Conservation (phyloP, 2,888 invertebrate species). For the Cynaeus angustus region DNA sequence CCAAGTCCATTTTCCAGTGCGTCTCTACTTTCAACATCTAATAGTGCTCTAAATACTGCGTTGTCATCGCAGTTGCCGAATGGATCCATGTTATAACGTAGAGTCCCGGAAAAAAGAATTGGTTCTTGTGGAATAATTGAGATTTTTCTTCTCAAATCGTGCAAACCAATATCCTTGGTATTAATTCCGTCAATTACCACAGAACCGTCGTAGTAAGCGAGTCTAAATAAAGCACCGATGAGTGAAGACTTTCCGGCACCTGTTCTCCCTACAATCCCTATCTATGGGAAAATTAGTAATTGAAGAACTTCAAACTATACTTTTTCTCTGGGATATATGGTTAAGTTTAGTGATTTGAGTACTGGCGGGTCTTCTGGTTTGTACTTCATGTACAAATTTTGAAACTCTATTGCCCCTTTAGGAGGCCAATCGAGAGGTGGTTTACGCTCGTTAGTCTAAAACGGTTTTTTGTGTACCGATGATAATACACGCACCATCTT, state of each 20-base stretch:
- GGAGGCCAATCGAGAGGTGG: slow-evolving; percentile 78
- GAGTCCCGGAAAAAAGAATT: slow-evolving; percentile 78
- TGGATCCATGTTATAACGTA: slow-evolving; percentile 81
- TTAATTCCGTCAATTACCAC: slow-evolving; percentile 75
- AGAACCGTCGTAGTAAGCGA: slow-evolving; percentile 73
- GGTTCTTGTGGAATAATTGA: slow-evolving; percentile 82
- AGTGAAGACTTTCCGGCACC: slow-evolving; percentile 76
- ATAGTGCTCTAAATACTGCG: slow-evolving; percentile 62
- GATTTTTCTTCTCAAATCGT: slow-evolving; percentile 74
- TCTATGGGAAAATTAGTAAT: slow-evolving; percentile 55
- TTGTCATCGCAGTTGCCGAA: slow-evolving; percentile 72
- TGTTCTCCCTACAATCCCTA: slow-evolving; percentile 76
- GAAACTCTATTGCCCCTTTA: slow-evolving; percentile 76
- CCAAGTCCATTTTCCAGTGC: slow-evolving; percentile 69
- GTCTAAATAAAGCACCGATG: slow-evolving; percentile 75
- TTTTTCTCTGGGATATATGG: slow-evolving; percentile 73
- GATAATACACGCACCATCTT: slow-evolving; percentile 39
- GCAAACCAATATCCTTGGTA: slow-evolving; percentile 71
- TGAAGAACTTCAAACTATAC: slow-evolving; percentile 55
- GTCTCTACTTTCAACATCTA: slow-evolving; percentile 72
- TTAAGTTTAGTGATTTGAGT: slow-evolving; percentile 74
- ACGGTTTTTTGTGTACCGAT: slow-evolving; percentile 13
- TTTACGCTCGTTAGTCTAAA: slow-evolving; percentile 68
- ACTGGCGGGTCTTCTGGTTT: slow-evolving; percentile 77
- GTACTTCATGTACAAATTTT: slow-evolving; percentile 78